Conservation (phyloP, 2,888 invertebrate genomes). For the Lucinisca nassula region DNA sequence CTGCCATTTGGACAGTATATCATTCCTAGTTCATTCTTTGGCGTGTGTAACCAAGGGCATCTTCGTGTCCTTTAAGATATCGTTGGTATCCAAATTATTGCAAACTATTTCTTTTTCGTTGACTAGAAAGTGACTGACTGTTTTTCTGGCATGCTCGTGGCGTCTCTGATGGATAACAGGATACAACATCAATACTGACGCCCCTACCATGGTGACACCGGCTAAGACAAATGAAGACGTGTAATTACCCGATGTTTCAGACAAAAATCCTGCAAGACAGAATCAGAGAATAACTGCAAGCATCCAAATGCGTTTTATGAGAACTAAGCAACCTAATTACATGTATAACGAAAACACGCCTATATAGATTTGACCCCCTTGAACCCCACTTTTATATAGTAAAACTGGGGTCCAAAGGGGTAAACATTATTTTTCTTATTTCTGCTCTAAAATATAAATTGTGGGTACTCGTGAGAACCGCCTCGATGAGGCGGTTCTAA, state of each 20-base stretch:
- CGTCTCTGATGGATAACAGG: slow-evolving; percentile 34
- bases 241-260: slow-evolving; percentile 41
- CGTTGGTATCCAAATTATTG: background rate
- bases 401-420: no score
- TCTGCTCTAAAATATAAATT: background rate
- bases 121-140: background rate
- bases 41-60: no score
- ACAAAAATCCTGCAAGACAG: slow-evolving; percentile 32
- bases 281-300: background rate
- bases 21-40: no score
- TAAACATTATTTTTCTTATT: background rate
- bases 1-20: no score
- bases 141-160: background rate
- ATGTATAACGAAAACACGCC: no score
- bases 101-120: background rate
- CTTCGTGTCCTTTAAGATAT: no score
- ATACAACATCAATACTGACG: slow-evolving; percentile 29
- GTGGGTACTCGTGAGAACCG: no score
- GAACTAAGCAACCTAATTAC: no score
- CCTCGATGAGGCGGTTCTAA: no score
- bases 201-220: slow-evolving; percentile 18
- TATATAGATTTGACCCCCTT: no score
- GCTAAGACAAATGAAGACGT: slow-evolving; percentile 43
- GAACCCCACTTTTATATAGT: no score
- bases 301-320: no score